Evolutionary conservation across 1,140 invertebrate genomes (phyloP), one percentile per base, ranked within the genome.

Genomic region (Rhagoletis zephyria): DNA sequence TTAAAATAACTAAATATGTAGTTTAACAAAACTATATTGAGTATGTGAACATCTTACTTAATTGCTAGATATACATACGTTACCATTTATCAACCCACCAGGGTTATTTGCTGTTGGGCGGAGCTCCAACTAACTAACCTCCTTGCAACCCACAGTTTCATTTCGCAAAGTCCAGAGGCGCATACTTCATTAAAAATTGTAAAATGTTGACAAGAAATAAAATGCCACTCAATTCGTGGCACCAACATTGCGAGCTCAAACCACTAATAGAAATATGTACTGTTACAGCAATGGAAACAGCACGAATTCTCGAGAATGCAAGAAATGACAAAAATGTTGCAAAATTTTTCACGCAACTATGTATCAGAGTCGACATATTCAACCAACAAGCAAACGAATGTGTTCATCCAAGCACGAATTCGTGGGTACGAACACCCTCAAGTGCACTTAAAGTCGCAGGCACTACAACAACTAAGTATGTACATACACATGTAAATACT

Each of bases 171-270:
- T 14, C 51, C 40, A 86, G 19, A 63, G 56, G 45, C 6, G 51
- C 19, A 81, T 14, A 81, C 14, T 81, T 81, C 56, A 81, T 81
- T 81, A 81, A 81, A 81, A 77, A 6, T 77, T 77, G 74, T 77
- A 19, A 16, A 77, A 77, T 51, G 74, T 77, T 56, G 74, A 77
- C 74, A 77, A n/a, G 74, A 56, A 51, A 77, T 77, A 77, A 81
- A 81, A 56, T 81, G 74, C 45, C 74, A 56, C 74, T 81, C 74
- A 77, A 77, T 7, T 14, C 5, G 70, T 4, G 16, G 19, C 70
- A 14, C 12, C 70, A 77, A 19, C 51, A 56, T 42, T 59, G 56
- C 42, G 16, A 42, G n/a, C 85, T 19, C 59, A 63, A 61, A 7
- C 16, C 16, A 19, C 9, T 6, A 5, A 14, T 14, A 61, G 60